These are phyloP conservation scores for Zygaena filipendulae DNA, from an alignment of 2,888 invertebrate species.

Conservation along the genomic window DNA sequence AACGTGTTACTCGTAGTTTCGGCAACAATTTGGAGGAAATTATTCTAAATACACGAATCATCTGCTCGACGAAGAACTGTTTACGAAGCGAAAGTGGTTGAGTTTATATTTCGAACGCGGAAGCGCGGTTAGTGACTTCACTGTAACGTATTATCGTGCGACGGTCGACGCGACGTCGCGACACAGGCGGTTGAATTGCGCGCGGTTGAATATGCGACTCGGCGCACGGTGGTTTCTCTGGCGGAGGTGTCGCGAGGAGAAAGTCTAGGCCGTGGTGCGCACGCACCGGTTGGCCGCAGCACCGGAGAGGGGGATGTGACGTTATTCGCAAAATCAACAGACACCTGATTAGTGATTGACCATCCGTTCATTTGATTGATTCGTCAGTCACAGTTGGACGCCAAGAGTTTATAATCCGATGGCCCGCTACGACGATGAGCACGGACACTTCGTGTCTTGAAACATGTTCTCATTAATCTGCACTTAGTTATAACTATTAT, in stretches of 20 bases:
- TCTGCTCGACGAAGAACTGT: slow-evolving; percentile 36
- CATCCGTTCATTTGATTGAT: too few species aligned
- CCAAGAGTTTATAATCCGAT: too few species aligned
- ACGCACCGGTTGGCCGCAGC: slow-evolving; percentile 43
- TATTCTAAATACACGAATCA: slow-evolving; percentile 36
- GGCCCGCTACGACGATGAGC: too few species aligned
- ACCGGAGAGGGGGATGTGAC: slow-evolving; percentile 43
- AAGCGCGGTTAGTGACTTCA: slow-evolving; percentile 24
- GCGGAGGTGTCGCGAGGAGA: slow-evolving; percentile 63
- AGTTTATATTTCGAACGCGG: slow-evolving; percentile 41
- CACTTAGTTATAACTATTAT: too few species aligned
- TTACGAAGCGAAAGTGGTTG: slow-evolving; percentile 54
- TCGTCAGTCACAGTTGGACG: too few species aligned
- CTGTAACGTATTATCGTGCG: slow-evolving; percentile 14
- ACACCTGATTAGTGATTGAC: too few species aligned
- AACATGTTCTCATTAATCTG: too few species aligned
- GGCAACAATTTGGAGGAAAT: slow-evolving; percentile 17
- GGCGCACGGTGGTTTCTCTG: slow-evolving; percentile 52
- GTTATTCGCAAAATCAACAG: slow-evolving; percentile 38
- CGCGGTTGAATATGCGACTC: slow-evolving; percentile 50
- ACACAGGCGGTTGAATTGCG: slow-evolving; percentile 48
- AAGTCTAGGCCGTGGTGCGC: slow-evolving; percentile 64
- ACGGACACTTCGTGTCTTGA: too few species aligned
- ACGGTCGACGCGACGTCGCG: slow-evolving; percentile 26
- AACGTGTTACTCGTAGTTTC: too few species aligned